Evolutionary conservation across 2,888 invertebrate genomes (phyloP).

Genomic region (Thera britannica): DNA sequence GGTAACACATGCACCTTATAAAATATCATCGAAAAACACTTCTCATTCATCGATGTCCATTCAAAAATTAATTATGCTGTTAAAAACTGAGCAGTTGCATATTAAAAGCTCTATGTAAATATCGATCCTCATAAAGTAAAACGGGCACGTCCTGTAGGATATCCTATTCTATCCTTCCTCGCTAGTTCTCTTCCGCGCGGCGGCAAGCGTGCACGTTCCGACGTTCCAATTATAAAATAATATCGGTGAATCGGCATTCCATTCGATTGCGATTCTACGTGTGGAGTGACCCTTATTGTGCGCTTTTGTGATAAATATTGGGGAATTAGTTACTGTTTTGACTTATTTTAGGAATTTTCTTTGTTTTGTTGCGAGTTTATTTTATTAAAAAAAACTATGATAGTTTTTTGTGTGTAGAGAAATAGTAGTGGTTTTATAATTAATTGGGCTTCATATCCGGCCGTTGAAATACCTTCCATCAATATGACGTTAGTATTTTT

Average conservation of each 20-base stretch:
- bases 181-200: constrained; percentile 78
- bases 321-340: constrained; percentile 2
- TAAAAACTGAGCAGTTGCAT: constrained; percentile 63
- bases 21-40: neutral
- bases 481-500: constrained; percentile 37
- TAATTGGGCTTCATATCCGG: constrained; percentile 12
- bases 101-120: constrained; percentile 81
- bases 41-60: constrained; percentile 39
- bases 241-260: constrained; percentile 54
- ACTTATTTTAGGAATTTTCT: neutral
- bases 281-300: constrained; percentile 50
- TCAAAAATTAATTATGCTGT: constrained; percentile 51
- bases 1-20: neutral
- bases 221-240: constrained; percentile 63
- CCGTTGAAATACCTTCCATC: neutral
- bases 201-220: constrained; percentile 71
- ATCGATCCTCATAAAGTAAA: constrained; percentile 78
- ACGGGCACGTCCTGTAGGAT: constrained; percentile 79
- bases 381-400: neutral
- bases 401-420: neutral
- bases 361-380: constrained; percentile 2
- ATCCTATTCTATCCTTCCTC: constrained; percentile 62
- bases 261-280: constrained; percentile 46
- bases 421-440: neutral
- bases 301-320: constrained; percentile 30